Evolutionary conservation across 2,797 vertebrate species (phyloP).

Genomic region (Galaxias olidus): DNA sequence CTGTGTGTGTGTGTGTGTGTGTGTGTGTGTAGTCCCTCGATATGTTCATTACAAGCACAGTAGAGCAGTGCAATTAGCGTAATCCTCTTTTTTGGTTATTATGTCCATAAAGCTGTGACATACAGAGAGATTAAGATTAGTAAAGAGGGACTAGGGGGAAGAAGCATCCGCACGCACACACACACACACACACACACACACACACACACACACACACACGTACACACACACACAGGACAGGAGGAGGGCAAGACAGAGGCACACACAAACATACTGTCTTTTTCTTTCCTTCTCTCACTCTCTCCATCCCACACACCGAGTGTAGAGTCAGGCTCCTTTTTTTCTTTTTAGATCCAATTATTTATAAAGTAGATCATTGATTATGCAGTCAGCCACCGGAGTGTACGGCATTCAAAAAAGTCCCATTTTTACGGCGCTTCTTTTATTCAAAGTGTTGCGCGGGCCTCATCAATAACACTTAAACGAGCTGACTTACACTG

Average conservation of each 20-base stretch:
- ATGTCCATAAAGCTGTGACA: conserved; percentile 74
- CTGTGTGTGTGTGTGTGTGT: conserved; percentile 32
- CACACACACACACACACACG: background rate
- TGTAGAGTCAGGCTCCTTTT: no score
- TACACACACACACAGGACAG: no score
- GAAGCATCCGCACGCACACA: background rate
- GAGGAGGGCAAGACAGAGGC: no score
- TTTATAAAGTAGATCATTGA: no score
- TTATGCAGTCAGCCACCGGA: no score
- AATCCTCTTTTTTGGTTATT: conserved; percentile 77
- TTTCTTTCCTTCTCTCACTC: background rate
- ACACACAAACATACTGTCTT: background rate
- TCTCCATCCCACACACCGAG: no score
- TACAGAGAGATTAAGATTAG: conserved; percentile 65
- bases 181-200: background rate
- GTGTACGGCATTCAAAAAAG: no score
- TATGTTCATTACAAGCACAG: conserved; percentile 62
- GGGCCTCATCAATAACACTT: conserved; percentile 19
- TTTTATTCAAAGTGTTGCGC: background rate
- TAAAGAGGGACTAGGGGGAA: conserved; percentile 48
- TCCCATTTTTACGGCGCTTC: no score
- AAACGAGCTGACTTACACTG: no score
- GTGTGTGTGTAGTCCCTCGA: conserved; percentile 54
- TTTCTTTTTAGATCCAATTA: no score
- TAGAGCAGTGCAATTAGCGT: conserved; percentile 72